Base-by-base conservation (phyloP, 92 coral and sea anemone genomes). In the Nematostella vectensis region DNA sequence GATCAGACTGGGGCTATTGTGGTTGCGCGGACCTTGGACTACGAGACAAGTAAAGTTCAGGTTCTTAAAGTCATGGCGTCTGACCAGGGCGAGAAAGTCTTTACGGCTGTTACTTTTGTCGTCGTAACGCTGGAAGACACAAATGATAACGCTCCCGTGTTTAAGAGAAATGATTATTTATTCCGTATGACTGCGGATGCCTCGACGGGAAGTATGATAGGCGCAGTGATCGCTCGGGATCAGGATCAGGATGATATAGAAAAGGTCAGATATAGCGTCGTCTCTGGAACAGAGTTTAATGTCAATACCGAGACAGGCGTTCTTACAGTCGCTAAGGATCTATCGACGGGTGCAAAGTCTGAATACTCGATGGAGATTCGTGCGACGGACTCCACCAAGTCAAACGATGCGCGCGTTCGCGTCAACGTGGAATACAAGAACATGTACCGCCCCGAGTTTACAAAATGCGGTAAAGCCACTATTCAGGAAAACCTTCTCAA, bases 111-210 rank as follows among this genome's bases (percentile, higher is more conserved):
- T 42, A 29, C 71, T 17, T 75, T 57, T 38, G 80, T 89, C n/a
- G 59, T 48, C 24, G 57, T 89, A 17, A 57, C 48, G 9, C 67
- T 89, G 11, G 58, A 47, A 4, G 70, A 89, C 57, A 33, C 11
- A 31, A 85, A 89, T 61, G 94, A 89, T 59, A 79, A 89, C 39
- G 58, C 40, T 1, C 97, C 97, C 0, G 58, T 33, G 27, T 85
- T 84, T 56, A 59, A 48, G 40, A 59, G 58, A 63, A 74, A 82
- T 47, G 87, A 70, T 29, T 89, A 89, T 51, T 67, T 58, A 52
- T 80, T 85, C 57, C 68, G 70, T n/a, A 67, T 89, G 17, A 67
- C 94, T n/a, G 97, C 84, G 51, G 80, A 77, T 64, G 94, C 97
- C 1, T 48, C 25, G 15, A 56, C 55, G 3, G 48, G 39, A 30